Conservation (phyloP, 2,797 vertebrate genomes). For the Oreonectes daqikongensis region DNA sequence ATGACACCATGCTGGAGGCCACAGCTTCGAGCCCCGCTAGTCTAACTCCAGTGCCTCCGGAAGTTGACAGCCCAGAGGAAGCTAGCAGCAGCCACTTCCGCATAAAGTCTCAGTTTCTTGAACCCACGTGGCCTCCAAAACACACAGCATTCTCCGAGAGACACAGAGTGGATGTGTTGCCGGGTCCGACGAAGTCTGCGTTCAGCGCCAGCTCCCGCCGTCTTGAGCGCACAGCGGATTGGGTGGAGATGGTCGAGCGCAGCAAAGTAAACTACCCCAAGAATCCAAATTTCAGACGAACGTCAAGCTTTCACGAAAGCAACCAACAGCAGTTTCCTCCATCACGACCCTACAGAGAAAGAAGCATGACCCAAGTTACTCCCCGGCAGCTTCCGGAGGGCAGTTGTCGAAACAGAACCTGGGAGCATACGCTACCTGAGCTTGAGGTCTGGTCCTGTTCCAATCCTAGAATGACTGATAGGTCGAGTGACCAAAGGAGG, state of each 20-base stretch:
- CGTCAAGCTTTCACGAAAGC: slow-evolving; percentile 90
- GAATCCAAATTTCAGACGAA: slow-evolving; percentile 86
- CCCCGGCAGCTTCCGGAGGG: slow-evolving; percentile 84
- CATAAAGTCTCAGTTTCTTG: slow-evolving; percentile 79
- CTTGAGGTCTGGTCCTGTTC: slow-evolving; percentile 64
- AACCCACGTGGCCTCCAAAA: slow-evolving; percentile 71
- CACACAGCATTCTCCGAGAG: slow-evolving; percentile 67
- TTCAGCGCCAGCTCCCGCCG: slow-evolving; percentile 67
- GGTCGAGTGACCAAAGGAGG: slow-evolving; percentile 65
- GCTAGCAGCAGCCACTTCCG: slow-evolving; percentile 71
- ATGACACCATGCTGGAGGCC: slow-evolving; percentile 82
- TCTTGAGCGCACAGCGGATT: slow-evolving; percentile 78
- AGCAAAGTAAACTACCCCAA: slow-evolving; percentile 69
- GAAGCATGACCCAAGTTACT: slow-evolving; percentile 89
- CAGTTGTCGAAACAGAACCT: slow-evolving; percentile 74
- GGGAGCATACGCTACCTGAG: slow-evolving; percentile 80
- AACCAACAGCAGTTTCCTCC: slow-evolving; percentile 75
- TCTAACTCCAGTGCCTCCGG: slow-evolving; percentile 62
- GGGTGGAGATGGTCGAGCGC: slow-evolving; percentile 83
- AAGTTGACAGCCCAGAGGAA: slow-evolving; percentile 72
- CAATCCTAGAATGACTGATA: slow-evolving; percentile 65
- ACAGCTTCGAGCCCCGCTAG: slow-evolving; percentile 71
- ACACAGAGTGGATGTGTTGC: slow-evolving; percentile 71
- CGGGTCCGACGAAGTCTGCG: slow-evolving; percentile 70
- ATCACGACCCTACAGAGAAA: slow-evolving; percentile 85